phyloP scores from a whole-genome alignment of 2,113 vertebrate genomes.

The Halcyon senegalensis region DNA sequence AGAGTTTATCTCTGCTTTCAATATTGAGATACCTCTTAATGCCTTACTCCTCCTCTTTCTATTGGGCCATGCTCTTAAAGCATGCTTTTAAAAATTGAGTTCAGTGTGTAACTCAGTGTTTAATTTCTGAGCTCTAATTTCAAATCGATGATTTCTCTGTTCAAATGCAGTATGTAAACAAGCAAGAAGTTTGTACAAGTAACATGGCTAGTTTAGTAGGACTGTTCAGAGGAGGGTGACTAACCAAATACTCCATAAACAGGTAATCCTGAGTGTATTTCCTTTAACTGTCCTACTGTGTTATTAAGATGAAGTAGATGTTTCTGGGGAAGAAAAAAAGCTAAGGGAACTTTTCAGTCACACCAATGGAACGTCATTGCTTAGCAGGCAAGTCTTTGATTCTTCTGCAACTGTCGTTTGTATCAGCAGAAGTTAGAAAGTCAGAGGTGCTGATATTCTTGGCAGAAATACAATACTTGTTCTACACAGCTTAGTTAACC shows the following conservation, averaged over 20 bases:
- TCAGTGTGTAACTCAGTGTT: background rate
- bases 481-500: fast-evolving
- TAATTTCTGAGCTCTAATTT: background rate
- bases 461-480: background rate
- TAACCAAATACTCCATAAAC: background rate
- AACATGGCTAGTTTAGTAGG: background rate
- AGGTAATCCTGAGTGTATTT: background rate
- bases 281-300: background rate
- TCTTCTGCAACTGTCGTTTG: background rate
- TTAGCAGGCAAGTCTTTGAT: background rate
- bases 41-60: background rate
- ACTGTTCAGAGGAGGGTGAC: background rate
- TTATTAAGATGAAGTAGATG: background rate
- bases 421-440: background rate
- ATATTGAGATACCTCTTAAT: background rate
- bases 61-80: background rate
- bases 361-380: background rate
- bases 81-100: background rate
- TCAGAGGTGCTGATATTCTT: background rate
- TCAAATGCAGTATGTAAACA: background rate
- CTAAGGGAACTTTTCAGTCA: background rate
- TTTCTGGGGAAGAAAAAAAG: background rate
- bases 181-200: background rate
- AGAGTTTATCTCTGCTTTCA: background rate
- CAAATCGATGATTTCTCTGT: background rate